These are phyloP conservation scores for Drosophila subquinaria DNA, from an alignment of 2,888 invertebrate species.

Conservation along the genomic window DNA sequence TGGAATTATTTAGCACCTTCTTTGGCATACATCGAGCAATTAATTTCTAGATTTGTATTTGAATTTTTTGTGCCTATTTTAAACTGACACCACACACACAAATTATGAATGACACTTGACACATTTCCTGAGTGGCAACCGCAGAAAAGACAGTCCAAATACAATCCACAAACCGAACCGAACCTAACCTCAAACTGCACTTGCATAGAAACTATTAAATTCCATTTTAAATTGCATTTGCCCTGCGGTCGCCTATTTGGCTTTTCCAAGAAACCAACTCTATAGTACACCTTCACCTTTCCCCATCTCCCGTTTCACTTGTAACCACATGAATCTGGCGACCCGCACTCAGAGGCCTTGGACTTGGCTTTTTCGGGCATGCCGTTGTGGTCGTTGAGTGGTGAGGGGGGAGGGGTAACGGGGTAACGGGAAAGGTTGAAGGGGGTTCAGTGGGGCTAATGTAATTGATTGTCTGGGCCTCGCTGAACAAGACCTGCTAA, in stretches of 20 bases:
- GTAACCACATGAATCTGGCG: constrained; percentile 45
- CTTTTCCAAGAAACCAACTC: constrained; percentile 38
- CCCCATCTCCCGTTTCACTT: background rate
- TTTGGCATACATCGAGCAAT: constrained; percentile 48
- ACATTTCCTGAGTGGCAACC: background rate
- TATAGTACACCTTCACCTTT: background rate
- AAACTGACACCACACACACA: background rate
- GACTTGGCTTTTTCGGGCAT: constrained; percentile 35
- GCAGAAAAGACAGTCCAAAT: constrained; percentile 1
- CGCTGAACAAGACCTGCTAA: constrained; percentile 48
- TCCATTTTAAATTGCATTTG: constrained; percentile 47
- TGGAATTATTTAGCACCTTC: constrained; percentile 67
- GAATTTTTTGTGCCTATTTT: background rate
- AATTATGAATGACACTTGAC: background rate
- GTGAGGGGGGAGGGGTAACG: background rate
- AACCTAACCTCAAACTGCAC: constrained; percentile 23
- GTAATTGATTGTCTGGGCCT: constrained; percentile 73
- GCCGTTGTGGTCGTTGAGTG: constrained; percentile 43
- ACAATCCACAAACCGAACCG: background rate
- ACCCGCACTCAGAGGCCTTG: constrained; percentile 37
- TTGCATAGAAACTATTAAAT: constrained; percentile 44
- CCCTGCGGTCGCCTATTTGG: constrained; percentile 46
- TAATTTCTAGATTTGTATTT: constrained; percentile 16
- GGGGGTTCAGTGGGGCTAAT: constrained; percentile 55
- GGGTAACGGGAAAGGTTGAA: background rate